These are phyloP conservation scores for Axea sp. DNA, from an alignment of 2,888 invertebrate species.

Conservation along the genomic window DNA sequence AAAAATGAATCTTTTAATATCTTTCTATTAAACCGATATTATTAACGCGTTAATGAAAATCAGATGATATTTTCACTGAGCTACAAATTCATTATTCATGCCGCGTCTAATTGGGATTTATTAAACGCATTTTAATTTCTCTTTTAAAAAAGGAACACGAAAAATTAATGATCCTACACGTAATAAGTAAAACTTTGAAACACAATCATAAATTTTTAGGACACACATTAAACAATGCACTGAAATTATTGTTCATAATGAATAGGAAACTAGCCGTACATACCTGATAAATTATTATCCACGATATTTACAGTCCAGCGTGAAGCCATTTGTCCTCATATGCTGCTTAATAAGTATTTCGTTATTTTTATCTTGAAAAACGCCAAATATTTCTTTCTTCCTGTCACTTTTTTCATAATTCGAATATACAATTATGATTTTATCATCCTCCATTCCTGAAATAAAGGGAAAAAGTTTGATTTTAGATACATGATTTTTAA, in stretches of 20 bases:
- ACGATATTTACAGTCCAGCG: constrained; percentile 9
- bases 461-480: no score
- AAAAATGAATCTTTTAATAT: not conserved
- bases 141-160: not conserved
- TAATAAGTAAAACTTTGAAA: constrained; percentile 18
- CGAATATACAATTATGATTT: no score
- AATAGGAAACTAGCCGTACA: constrained; percentile 18
- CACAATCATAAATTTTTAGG: constrained; percentile 34
- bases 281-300: constrained; percentile 7
- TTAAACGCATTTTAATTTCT: constrained; percentile 18
- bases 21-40: not conserved
- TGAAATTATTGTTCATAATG: constrained; percentile 23
- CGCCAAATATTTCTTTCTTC: no score
- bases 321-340: not conserved
- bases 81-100: not conserved
- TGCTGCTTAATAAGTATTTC: not conserved
- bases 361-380: not conserved
- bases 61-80: not conserved
- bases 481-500: no score
- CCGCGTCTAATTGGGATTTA: constrained; percentile 6
- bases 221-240: constrained; percentile 27
- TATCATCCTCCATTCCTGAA: no score
- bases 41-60: not conserved
- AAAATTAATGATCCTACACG: constrained; percentile 9
- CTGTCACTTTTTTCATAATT: no score